These are phyloP conservation scores for Ptilodon capucinus DNA, from an alignment of 2,888 invertebrate genomes.

Conservation along the genomic window DNA sequence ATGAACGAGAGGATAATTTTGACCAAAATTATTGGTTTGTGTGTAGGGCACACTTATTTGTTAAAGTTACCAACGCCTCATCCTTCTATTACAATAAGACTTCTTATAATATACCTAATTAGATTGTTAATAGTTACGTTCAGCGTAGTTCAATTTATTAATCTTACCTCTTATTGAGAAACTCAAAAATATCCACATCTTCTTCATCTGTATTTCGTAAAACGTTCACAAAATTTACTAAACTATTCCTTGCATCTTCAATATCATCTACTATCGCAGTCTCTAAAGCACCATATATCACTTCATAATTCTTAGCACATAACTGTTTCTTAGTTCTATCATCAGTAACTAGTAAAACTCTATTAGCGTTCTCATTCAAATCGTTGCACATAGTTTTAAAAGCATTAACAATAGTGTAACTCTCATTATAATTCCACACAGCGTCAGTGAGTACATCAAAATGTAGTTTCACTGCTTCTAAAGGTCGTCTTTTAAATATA, in stretches of 20 bases:
- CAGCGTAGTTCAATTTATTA: too few species aligned
- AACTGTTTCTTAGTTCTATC: conserved; percentile 53
- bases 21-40: too few species aligned
- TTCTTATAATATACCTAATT: too few species aligned
- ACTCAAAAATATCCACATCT: conserved; percentile 45
- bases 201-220: conserved; percentile 32
- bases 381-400: conserved; percentile 50
- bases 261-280: conserved; percentile 43
- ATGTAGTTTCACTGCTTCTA: conserved; percentile 58
- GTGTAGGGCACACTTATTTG: too few species aligned
- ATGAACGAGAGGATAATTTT: too few species aligned
- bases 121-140: too few species aligned
- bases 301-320: conserved; percentile 57
- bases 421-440: conserved; percentile 47
- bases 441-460: conserved; percentile 66
- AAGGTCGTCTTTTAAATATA: conserved; percentile 58
- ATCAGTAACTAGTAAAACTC: conserved; percentile 52
- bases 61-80: too few species aligned
- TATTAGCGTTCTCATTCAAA: conserved; percentile 48
- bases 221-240: conserved; percentile 45
- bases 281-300: conserved; percentile 49
- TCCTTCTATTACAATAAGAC: too few species aligned
- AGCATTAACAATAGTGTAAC: conserved; percentile 49
- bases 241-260: conserved; percentile 41
- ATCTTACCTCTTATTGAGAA: conserved; percentile 59